These are phyloP conservation scores for Labeo rohita DNA, from an alignment of 2,113 vertebrate genomes.

Conservation along the genomic window DNA sequence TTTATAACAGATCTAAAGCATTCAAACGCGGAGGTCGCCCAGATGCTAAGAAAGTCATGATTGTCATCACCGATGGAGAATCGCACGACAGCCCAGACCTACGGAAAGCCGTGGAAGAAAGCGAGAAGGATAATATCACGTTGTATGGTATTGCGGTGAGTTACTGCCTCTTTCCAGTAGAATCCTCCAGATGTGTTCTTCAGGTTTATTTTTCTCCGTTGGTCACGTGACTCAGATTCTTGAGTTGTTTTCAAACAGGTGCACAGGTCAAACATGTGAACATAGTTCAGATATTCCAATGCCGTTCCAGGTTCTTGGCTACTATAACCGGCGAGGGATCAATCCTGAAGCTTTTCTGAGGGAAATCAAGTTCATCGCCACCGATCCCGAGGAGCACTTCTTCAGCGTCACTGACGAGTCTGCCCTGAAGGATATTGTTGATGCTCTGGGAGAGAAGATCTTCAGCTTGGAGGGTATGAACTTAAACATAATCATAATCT, in stretches of 20 bases:
- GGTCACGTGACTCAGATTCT: neutral
- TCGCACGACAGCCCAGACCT: conserved; percentile 94
- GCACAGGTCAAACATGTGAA: neutral
- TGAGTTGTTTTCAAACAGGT: neutral
- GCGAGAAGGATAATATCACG: conserved; percentile 91
- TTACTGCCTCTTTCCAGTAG: conserved; percentile 36
- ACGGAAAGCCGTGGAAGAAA: conserved; percentile 84
- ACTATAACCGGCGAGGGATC: conserved; percentile 94
- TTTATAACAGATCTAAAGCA: conserved; percentile 74
- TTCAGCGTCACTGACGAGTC: conserved; percentile 95
- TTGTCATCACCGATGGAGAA: conserved; percentile 96
- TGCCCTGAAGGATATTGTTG: conserved; percentile 93
- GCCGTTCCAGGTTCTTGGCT: conserved; percentile 86
- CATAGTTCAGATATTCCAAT: conserved; percentile 29
- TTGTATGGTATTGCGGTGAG: conserved; percentile 94
- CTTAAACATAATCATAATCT: neutral
- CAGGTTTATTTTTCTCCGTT: neutral
- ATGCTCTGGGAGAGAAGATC: conserved; percentile 91
- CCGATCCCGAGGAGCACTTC: conserved; percentile 93
- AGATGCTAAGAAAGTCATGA: conserved; percentile 95
- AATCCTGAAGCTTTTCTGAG: conserved; percentile 91
- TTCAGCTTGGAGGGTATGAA: conserved; percentile 90
- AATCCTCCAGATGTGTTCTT: neutral
- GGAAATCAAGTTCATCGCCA: conserved; percentile 95
- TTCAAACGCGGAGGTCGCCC: conserved; percentile 89